Base-by-base conservation (phyloP, 1,140 invertebrate species). In the Brachionus paranguensis region DNA sequence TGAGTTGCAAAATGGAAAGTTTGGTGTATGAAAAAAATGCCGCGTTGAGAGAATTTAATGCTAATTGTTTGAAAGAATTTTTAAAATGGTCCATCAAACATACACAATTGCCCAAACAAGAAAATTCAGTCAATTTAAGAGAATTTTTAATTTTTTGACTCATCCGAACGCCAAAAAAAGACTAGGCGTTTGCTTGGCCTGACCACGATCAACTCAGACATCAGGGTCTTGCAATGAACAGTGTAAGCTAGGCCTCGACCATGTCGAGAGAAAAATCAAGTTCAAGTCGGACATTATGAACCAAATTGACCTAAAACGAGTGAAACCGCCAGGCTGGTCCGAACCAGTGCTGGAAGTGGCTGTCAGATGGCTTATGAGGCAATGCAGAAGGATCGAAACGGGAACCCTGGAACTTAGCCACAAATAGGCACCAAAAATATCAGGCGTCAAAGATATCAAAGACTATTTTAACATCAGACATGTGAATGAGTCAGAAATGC, bases 161-260 rank as follows among this genome's bases (percentile, higher is more conserved):
- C 93, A 94, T 89, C 91, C 93, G 2, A 92, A 91, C 86, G 86
- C 90, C 3, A 88, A 88, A 53, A 93, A 93, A 87, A 90, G 93
- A 86, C 87, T 92, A 24, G 91, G 93, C 41, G 92, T 93, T 3
- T 92, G 92, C 8, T 87, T 93, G 12, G 92, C 92, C 14, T 93
- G 94, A 85, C n/a, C n/a, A n/a, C n/a, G n/a, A n/a, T n/a, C n/a
- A 94, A 94, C 87, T 91, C 92, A 87, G 90, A 93, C 86, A 87
- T 84, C 37, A 91, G 83, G 92, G 92, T 87, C 88, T 93, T 83
- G 88, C 89, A 10, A 86, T 91, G 86, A 89, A 43, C 90, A 92
- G 85, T 92, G 92, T 64, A 85, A 86, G 60, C 85, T 85, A 70
- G 88, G 87, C 47, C 85, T 91, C 12, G 86, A 88, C 27, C 91